Conservation (phyloP, 2,888 invertebrate species). For the Aleiodes leptofemur region DNA sequence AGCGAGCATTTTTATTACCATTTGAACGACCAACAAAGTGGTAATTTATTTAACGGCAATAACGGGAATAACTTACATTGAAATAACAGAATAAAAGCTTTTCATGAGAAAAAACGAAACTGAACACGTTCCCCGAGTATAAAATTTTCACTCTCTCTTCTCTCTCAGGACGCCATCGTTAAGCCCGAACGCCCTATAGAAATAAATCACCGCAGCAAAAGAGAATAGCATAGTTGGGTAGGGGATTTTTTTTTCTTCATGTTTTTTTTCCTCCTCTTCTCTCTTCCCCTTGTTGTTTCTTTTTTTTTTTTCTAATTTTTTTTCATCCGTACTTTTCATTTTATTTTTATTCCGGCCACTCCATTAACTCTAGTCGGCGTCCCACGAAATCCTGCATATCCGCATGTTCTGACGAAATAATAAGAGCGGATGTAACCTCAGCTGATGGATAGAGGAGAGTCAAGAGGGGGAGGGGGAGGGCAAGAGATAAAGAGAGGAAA, state of each 20-base stretch:
- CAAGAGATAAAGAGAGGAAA: slow-evolving; percentile 11
- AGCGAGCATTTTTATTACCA: no score
- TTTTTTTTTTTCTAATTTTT: slow-evolving; percentile 30
- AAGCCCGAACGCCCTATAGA: slow-evolving; percentile 16
- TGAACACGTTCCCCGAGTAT: slow-evolving; percentile 12
- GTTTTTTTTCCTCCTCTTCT: slow-evolving; percentile 38
- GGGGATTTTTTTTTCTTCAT: neutral
- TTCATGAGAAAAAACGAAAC: slow-evolving; percentile 16
- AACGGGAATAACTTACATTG: slow-evolving; percentile 7
- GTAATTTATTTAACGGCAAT: slow-evolving; percentile 10
- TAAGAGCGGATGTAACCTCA: slow-evolving; percentile 65
- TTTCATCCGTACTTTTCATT: slow-evolving; percentile 46
- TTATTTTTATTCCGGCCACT: slow-evolving; percentile 59
- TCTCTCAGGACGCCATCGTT: slow-evolving; percentile 40
- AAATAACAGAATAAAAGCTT: slow-evolving; percentile 22
- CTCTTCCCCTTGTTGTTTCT: slow-evolving; percentile 18
- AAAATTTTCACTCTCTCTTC: slow-evolving; percentile 37
- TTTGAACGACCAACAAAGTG: neutral
- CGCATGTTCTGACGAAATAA: slow-evolving; percentile 58
- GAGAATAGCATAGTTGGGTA: slow-evolving; percentile 16
- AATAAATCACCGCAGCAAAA: slow-evolving; percentile 42
- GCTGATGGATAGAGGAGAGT: slow-evolving; percentile 38
- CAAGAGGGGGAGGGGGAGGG: neutral
- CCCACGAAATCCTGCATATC: slow-evolving; percentile 43
- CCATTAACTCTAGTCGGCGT: slow-evolving; percentile 53